Conservation (phyloP, 2,888 invertebrate genomes). For the Sialis lutaria region DNA sequence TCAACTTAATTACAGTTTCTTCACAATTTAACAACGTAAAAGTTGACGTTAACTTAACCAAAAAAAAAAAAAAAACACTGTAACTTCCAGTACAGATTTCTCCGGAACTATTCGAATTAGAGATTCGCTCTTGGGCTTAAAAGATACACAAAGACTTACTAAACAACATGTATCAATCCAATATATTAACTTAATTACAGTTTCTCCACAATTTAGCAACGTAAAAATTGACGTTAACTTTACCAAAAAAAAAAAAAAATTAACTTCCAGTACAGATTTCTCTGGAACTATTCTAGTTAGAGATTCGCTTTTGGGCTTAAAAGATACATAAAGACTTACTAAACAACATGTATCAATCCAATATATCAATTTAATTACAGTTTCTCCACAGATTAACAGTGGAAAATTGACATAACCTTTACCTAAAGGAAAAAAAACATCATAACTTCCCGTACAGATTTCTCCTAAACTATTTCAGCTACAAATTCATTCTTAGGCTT, state of each 20-base stretch:
- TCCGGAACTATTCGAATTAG: not conserved
- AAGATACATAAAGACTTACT: not conserved
- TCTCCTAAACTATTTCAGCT: too few relatives aligned
- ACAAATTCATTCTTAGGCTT: too few relatives aligned
- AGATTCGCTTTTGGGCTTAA: conserved; percentile 1
- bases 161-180: not conserved
- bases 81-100: not conserved
- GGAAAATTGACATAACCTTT: conserved; percentile 55
- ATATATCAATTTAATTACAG: conserved; percentile 16
- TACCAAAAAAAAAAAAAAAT: not conserved
- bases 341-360: not conserved
- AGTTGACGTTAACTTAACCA: conserved; percentile 56
- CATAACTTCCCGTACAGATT: too few relatives aligned
- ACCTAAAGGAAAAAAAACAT: too few relatives aligned
- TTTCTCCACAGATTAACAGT: conserved; percentile 66
- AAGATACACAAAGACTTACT: too few relatives aligned
- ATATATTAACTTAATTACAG: conserved; percentile 16
- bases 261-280: not conserved
- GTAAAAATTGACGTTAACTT: conserved; percentile 52
- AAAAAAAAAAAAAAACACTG: conserved; percentile 21
- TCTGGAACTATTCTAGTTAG: not conserved
- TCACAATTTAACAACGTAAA: conserved; percentile 68
- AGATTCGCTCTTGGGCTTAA: not conserved
- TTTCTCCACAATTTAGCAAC: conserved; percentile 66
- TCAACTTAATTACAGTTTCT: conserved; percentile 32